phyloP scores from a whole-genome alignment of 1,140 invertebrate genomes.

The Aphis gossypii region DNA sequence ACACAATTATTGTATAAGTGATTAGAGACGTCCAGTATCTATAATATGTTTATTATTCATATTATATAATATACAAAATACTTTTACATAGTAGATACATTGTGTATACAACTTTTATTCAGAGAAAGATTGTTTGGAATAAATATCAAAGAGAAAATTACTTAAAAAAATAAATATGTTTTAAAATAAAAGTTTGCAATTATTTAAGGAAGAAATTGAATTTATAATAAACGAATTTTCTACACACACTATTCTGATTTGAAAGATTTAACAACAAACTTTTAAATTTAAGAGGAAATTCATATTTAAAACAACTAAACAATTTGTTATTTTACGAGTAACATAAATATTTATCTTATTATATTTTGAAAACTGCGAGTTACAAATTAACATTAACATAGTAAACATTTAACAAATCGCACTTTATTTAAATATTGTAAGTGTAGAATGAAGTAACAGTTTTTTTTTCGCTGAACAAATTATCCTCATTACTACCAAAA shows the following conservation, averaged over 20 bases:
- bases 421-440: not conserved
- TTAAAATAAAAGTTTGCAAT: not conserved
- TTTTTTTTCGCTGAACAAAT: not conserved
- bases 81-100: not conserved
- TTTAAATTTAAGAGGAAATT: not conserved
- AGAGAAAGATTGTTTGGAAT: not conserved
- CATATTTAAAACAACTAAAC: not conserved
- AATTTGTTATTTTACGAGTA: constrained; percentile 7
- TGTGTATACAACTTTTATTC: not conserved
- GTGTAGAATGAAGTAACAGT: not conserved
- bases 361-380: not conserved
- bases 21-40: not conserved
- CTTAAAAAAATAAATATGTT: not conserved
- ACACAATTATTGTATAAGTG: not conserved
- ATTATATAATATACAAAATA: not conserved
- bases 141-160: not conserved
- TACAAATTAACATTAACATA: not conserved
- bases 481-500: not conserved
- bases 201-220: not conserved
- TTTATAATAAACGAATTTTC: not conserved
- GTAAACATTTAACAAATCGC: not conserved
- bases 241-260: not conserved
- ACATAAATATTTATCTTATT: not conserved
- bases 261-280: not conserved
- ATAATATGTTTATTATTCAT: not conserved